Conservation (phyloP, 2,797 vertebrate species). For the Sciurus carolinensis region DNA sequence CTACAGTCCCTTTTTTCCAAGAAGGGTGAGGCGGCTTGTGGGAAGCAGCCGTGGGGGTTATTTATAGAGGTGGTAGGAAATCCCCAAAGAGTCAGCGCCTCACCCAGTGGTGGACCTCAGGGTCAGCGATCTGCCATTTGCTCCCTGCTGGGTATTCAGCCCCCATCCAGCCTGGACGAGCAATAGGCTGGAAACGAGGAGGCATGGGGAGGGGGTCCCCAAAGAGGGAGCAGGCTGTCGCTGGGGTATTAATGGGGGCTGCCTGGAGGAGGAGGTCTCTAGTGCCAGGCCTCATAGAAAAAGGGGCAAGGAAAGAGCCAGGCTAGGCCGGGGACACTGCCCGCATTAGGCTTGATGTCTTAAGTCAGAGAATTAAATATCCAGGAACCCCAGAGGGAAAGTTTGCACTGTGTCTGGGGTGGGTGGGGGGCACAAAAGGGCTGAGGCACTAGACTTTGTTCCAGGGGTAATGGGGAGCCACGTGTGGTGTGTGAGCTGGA, state of each 20-base stretch:
- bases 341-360: not conserved
- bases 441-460: not conserved
- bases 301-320: not conserved
- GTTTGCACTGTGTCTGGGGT: no score
- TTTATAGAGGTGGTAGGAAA: slow-evolving; percentile 86
- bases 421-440: not conserved
- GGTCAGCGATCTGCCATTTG: not conserved
- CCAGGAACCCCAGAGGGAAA: not conserved
- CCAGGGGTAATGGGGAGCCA: not conserved
- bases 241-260: not conserved
- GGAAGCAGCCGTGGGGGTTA: slow-evolving; percentile 79
- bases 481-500: not conserved
- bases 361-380: not conserved
- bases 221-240: not conserved
- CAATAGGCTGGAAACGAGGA: not conserved
- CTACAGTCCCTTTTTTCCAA: slow-evolving; percentile 79
- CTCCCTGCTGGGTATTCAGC: not conserved
- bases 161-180: not conserved
- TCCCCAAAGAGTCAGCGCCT: slow-evolving; percentile 71
- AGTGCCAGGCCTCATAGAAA: not conserved
- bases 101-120: not conserved
- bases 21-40: slow-evolving; percentile 78
- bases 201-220: not conserved
- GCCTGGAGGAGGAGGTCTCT: not conserved
- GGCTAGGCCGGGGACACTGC: not conserved